Conservation (phyloP, 2,888 invertebrate genomes). For the Thymelicus lineola region DNA sequence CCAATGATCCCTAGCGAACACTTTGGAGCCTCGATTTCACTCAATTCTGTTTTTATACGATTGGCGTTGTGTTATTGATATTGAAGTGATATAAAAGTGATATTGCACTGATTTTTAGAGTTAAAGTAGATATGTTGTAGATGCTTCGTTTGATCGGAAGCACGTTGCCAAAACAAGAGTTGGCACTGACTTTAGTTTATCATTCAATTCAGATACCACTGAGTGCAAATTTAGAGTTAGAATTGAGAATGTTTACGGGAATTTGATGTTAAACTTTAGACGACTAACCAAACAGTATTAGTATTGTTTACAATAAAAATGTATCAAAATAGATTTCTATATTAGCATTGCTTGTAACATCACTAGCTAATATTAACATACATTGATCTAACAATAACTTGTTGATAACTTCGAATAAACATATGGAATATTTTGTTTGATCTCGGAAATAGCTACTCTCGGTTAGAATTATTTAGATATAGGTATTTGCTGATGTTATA, state of each 20-base stretch:
- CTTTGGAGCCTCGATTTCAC: too few relatives aligned
- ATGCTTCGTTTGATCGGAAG: too few relatives aligned
- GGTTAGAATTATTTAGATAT: constrained; percentile 35
- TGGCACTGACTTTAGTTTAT: background rate
- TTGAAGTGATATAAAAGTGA: too few relatives aligned
- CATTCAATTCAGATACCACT: background rate
- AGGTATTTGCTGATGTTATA: constrained; percentile 39
- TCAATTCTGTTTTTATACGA: too few relatives aligned
- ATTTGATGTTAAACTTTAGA: background rate
- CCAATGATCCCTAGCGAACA: too few relatives aligned
- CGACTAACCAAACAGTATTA: background rate
- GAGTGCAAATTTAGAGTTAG: background rate
- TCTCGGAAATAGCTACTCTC: constrained; percentile 35
- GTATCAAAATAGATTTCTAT: constrained; percentile 18
- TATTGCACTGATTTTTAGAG: too few relatives aligned
- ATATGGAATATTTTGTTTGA: constrained; percentile 29
- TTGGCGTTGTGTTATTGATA: too few relatives aligned
- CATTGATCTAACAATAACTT: constrained; percentile 23
- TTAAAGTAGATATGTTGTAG: too few relatives aligned
- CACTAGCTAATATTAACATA: constrained; percentile 32
- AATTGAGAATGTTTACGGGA: constrained; percentile 1
- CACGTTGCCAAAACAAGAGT: too few relatives aligned
- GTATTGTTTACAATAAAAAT: background rate
- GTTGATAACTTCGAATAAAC: constrained; percentile 29
- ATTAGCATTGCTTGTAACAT: constrained; percentile 14